Percentiles rank a stretch among this genome's conserved stretches.
phyloP scores from a whole-genome alignment of 2,888 invertebrate genomes.

The Pristionchus entomophagus region DNA sequence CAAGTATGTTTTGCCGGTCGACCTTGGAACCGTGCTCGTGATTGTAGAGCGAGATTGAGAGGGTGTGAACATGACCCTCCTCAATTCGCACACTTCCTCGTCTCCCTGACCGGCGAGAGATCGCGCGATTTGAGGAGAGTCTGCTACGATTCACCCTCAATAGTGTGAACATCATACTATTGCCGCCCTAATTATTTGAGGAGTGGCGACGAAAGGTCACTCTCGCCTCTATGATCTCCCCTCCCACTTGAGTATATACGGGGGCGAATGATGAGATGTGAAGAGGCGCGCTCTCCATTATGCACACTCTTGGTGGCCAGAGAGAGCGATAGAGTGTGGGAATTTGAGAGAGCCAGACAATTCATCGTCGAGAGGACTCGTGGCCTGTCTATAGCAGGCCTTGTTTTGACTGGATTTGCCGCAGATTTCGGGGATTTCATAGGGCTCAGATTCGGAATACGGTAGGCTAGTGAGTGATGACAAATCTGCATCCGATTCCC shows the following conservation, averaged over 20 bases:
- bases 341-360: too few relatives aligned
- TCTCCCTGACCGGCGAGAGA: too few relatives aligned
- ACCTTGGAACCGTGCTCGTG: constrained; percentile 20
- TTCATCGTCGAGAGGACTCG: neutral
- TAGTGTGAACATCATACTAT: too few relatives aligned
- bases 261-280: constrained; percentile 17
- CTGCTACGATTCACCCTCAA: too few relatives aligned
- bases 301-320: too few relatives aligned
- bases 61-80: constrained; percentile 22
- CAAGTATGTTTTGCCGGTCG: constrained; percentile 22
- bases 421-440: constrained; percentile 7
- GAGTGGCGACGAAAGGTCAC: constrained; percentile 27
- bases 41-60: neutral
- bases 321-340: too few relatives aligned
- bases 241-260: neutral
- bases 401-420: constrained; percentile 7
- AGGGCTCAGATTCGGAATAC: too few relatives aligned
- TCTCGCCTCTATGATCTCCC: constrained; percentile 22
- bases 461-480: neutral
- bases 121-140: too few relatives aligned
- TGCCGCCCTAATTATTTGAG: neutral
- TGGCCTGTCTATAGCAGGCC: constrained; percentile 17
- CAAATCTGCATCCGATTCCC: too few relatives aligned
- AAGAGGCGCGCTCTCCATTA: neutral
- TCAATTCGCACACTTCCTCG: too few relatives aligned